Evolutionary conservation across 1,140 invertebrate genomes (phyloP), one percentile per base, ranked within the genome.

Genomic region (Chionoecetes opilio): DNA sequence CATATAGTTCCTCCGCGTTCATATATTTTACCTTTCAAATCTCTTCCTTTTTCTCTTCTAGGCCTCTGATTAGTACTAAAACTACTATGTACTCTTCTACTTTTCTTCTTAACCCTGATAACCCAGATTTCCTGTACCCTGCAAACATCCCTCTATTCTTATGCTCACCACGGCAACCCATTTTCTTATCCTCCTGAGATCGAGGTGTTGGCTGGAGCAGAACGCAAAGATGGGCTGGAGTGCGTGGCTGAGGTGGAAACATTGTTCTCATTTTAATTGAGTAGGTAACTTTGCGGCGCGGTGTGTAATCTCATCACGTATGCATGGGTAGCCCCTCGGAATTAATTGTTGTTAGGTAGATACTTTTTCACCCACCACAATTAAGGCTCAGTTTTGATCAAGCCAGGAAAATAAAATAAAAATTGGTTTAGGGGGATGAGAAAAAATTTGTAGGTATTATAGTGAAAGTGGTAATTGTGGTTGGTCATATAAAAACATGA

Each of bases 301-400:
- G 29, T 35, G 35, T 91, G 75, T 91, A 91, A 91, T 91, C 89
- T 91, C 89, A 91, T 91, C 34, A 63, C 34, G 89, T 91, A 91
- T 91, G 89, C 89, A 91, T 91, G 89, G 89, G 89, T 53, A 32
- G 29, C 46, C 46, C 21, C 34, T 21, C 38, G 46, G 89, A 91
- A 91, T 91, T 91, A 91, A 91, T 91, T 91, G 75, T 46, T n/a
- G 46, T 37, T 29, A 91, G 46, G 53, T 31, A 75, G 89, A 63
- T 34, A 35, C 35, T 86, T 38, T 75, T 75, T 75, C 63, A 75
- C 63, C 63, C 63, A 8, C 21, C 63, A 75, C 63, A n/a, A n/a
- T 75, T 75, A 75, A 75, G 63, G 63, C 63, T 75, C n/a, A 75
- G 21, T 75, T 26, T 26, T 75, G 63, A 75, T 75, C 63, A 75